Base-by-base conservation (phyloP, 2,797 vertebrate species). In the Myiotriccus ornatus region DNA sequence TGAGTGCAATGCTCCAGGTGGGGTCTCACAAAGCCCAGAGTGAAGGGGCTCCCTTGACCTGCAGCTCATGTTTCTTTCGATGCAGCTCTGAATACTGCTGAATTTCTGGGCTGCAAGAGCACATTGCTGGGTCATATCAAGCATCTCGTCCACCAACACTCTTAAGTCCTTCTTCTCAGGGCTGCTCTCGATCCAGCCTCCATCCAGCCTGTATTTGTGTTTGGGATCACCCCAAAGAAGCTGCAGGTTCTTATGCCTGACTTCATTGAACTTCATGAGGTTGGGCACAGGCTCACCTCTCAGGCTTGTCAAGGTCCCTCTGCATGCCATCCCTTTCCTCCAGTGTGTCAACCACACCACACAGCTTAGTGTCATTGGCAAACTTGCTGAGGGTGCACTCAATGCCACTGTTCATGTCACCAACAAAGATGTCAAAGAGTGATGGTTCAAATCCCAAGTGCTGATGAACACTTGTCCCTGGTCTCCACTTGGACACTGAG, bases 1-100 rank as follows among this genome's bases (percentile, higher is more conserved):
- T 44, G 37, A 24, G 15, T 52, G 37, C 52, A 44, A 12, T n/a
- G 37, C 44, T 44, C 28, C 28, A 21, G 44, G 23, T 34, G 28
- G 20, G 43, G 20, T 50, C 28, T 80, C 59, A 52, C 52, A 46
- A 46, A 57, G 7, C 49, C 49, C 34, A 47, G 68, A 50, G 52
- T 14, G 64, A 44, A 52, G 13, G 13, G 37, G 19, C 11, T 59
- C 23, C n/a, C 37, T 21, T 0, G 0, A 22, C 28, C 14, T 44
- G 37, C 9, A 50, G 13, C 52, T 73, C 67, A n/a, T 2, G 11
- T 2, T 59, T 50, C 27, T 71, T 77, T 69, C 34, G 27, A 24
- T 64, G 59, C 12, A 65, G 37, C 19, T 18, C 43, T 71, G n/a
- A 59, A 50, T 52, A 39, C 20, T 50, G 14, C 4, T 49, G 50